phyloP scores from a whole-genome alignment of 2,797 vertebrate species.

The Rhynchotus rufescens region DNA sequence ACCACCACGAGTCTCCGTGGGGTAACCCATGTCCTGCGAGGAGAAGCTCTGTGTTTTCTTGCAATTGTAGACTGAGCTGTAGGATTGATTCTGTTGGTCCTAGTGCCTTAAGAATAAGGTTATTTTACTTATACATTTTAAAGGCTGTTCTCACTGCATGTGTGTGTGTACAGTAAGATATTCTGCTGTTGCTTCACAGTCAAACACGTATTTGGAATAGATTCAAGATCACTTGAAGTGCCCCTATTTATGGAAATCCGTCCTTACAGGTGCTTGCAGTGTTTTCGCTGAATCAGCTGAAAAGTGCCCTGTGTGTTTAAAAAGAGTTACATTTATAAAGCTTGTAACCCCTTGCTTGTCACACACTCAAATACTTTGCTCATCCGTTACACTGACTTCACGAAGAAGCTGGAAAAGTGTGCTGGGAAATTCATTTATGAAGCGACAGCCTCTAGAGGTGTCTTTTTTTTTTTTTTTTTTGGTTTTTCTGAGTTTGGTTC shows the following conservation, averaged over 20 bases:
- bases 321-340: background rate
- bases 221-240: background rate
- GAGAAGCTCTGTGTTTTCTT: background rate
- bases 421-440: background rate
- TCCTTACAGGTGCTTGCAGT: background rate
- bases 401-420: background rate
- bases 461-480: background rate
- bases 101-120: background rate
- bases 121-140: background rate
- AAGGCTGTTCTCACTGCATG: background rate
- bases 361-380: background rate
- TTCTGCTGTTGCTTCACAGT: background rate
- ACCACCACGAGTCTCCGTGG: fast-evolving
- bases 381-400: background rate
- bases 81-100: background rate
- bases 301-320: background rate
- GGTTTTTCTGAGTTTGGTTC: background rate
- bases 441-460: background rate
- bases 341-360: background rate
- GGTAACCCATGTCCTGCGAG: background rate
- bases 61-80: background rate
- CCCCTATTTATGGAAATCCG: background rate
- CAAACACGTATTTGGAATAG: background rate
- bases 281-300: background rate
- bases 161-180: background rate